Evolutionary conservation across 2,888 invertebrate genomes (phyloP).

Genomic region (Andrena camellia): DNA sequence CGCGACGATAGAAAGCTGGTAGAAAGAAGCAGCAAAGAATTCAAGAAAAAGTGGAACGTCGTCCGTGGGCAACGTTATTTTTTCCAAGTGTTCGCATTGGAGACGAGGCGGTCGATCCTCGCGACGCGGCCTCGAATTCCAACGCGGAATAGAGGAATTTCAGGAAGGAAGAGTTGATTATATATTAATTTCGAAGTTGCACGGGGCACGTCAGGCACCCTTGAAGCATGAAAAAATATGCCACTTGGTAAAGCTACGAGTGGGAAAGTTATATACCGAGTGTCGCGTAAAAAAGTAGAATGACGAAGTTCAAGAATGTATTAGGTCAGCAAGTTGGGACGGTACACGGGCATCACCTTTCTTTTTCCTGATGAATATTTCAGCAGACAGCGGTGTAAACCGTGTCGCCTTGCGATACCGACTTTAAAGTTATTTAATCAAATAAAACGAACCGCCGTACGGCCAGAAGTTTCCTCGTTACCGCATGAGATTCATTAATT

Average conservation of each 20-base stretch:
- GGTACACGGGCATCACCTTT: constrained; percentile 29
- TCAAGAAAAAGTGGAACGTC: constrained; percentile 5
- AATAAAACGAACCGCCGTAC: constrained; percentile 43
- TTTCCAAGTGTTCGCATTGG: background rate
- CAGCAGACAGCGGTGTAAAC: constrained; percentile 53
- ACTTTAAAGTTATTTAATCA: constrained; percentile 58
- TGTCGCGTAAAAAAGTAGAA: constrained; percentile 31
- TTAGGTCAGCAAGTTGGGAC: constrained; percentile 51
- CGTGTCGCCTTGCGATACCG: constrained; percentile 47
- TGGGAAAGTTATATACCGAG: constrained; percentile 41
- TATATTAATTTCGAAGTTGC: constrained; percentile 29
- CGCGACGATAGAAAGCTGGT: background rate
- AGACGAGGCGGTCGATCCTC: background rate
- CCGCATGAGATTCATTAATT: constrained; percentile 44
- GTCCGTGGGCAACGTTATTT: background rate
- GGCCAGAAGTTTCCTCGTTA: constrained; percentile 48
- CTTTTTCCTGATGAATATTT: constrained; percentile 58
- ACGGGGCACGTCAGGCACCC: background rate
- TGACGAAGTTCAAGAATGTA: constrained; percentile 53
- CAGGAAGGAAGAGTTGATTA: constrained; percentile 1
- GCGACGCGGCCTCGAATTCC: background rate
- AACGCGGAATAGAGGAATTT: background rate
- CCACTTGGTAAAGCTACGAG: constrained; percentile 14
- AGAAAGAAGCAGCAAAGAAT: background rate
- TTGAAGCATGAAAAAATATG: constrained; percentile 28